Evolutionary conservation across 2,797 vertebrate genomes (phyloP).

Genomic region (Catamblyrhynchus diadema): DNA sequence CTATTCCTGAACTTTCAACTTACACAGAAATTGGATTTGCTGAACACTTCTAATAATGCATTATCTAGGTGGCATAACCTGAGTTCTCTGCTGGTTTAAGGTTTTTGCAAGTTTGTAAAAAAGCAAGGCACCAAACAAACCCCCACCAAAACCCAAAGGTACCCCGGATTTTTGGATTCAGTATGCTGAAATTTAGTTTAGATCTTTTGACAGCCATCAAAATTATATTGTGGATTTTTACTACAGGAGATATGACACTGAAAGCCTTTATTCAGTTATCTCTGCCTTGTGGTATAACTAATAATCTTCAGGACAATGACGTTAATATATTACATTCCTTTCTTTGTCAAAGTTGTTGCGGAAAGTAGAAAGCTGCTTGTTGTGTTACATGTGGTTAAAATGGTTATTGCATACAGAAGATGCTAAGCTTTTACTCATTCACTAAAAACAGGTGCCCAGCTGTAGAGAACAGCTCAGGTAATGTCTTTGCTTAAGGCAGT

Average conservation of each 20-base stretch:
- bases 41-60: background rate
- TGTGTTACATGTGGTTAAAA: background rate
- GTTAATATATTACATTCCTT: background rate
- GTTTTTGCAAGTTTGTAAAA: background rate
- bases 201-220: background rate
- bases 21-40: background rate
- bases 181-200: background rate
- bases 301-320: background rate
- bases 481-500: background rate
- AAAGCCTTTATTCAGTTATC: background rate
- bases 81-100: background rate
- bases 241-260: background rate
- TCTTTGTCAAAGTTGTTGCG: background rate
- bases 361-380: background rate
- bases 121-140: background rate
- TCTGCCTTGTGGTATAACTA: background rate
- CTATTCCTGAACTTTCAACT: background rate
- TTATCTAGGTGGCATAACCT: background rate
- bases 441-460: background rate
- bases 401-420: background rate
- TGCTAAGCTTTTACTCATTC: background rate
- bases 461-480: background rate
- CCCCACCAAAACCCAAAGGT: background rate
- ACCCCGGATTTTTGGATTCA: background rate
- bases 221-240: background rate